A percentile compares a stretch with the other conserved stretches of the same genome.
Evolutionary conservation across 2,797 vertebrate species (phyloP).

Genomic region (Sebastiscus tertius): DNA sequence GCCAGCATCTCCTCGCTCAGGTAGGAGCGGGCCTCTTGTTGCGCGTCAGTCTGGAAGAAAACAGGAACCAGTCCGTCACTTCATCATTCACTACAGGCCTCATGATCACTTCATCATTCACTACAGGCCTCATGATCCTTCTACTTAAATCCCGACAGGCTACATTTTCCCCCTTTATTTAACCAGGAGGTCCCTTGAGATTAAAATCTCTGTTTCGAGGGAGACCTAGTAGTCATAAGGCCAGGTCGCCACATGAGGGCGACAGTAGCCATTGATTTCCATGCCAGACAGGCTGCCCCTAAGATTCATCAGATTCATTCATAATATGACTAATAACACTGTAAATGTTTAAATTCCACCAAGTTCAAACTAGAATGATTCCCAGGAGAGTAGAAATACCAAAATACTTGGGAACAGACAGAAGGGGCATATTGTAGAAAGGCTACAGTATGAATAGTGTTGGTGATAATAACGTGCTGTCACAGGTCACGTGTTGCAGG

Average conservation of each 20-base stretch:
- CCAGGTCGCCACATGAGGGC: no score
- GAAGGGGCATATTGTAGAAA: not conserved
- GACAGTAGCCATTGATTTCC: no score
- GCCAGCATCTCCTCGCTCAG: conserved; percentile 98
- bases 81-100: not conserved
- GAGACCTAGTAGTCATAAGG: no score
- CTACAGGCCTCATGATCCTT: not conserved
- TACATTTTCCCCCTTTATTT: no score
- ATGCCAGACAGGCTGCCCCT: not conserved
- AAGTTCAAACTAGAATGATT: not conserved
- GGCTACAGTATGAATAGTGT: not conserved
- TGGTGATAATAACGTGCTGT: not conserved
- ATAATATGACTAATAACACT: not conserved
- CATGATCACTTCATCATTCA: conserved; percentile 15
- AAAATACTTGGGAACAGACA: not conserved
- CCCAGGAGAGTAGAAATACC: not conserved
- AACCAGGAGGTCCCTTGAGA: no score
- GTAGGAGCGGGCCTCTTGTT: conserved; percentile 96
- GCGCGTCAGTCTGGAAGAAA: conserved; percentile 92
- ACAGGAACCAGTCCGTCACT: conserved; percentile 27
- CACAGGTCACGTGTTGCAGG: not conserved
- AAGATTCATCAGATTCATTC: not conserved
- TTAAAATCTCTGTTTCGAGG: no score
- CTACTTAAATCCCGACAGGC: not conserved
- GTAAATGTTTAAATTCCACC: not conserved